These are phyloP conservation scores for Erpornis zantholeuca DNA, from an alignment of 2,113 vertebrate genomes.

Conservation along the genomic window DNA sequence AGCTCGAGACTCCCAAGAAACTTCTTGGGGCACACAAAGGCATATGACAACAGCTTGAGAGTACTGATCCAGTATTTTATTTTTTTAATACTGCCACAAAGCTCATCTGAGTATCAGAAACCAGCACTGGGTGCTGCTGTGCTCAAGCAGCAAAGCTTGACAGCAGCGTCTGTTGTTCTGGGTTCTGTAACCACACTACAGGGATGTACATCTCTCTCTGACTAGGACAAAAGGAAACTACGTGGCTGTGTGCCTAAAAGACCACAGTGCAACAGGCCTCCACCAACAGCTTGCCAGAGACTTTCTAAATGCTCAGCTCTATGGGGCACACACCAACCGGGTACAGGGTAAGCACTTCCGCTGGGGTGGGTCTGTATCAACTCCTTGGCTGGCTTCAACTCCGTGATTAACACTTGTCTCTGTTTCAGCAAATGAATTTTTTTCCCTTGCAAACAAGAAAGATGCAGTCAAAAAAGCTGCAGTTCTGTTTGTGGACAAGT, in stretches of 20 bases:
- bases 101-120: neutral
- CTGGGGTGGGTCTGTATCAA: neutral
- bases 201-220: neutral
- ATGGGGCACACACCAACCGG: conserved; percentile 79
- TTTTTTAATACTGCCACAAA: neutral
- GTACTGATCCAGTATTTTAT: neutral
- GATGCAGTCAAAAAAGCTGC: conserved; percentile 79
- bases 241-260: conserved; percentile 70
- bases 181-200: accelerated
- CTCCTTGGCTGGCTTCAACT: too few relatives aligned
- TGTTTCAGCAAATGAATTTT: conserved; percentile 81
- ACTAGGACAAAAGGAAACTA: conserved; percentile 80
- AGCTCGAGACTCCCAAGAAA: neutral
- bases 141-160: neutral
- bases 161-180: neutral
- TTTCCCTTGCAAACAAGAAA: conserved; percentile 87
- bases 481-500: conserved; percentile 80
- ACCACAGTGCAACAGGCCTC: conserved; percentile 24
- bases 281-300: conserved; percentile 77
- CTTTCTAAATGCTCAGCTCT: conserved; percentile 80
- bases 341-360: conserved; percentile 75
- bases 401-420: neutral
- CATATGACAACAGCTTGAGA: neutral
- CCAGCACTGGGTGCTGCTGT: neutral
- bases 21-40: accelerated